Evolutionary conservation across 2,113 vertebrate species (phyloP).

Genomic region (Lipotes vexillifer): DNA sequence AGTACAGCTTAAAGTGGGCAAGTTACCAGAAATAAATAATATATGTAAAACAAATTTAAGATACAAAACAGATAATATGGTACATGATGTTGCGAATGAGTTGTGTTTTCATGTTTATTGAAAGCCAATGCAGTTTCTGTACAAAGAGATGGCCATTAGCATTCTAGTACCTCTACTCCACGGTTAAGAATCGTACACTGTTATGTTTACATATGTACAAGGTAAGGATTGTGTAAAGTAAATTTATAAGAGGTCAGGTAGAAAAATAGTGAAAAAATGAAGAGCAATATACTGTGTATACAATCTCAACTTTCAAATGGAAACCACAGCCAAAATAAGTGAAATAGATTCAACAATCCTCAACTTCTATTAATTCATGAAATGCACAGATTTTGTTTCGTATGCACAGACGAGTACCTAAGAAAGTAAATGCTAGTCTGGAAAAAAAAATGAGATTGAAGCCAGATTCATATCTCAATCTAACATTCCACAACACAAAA

Average conservation of each 20-base stretch:
- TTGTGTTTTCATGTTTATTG: slow-evolving; percentile 64
- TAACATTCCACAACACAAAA: slow-evolving; percentile 22
- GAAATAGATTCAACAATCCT: slow-evolving; percentile 27
- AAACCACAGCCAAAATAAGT: slow-evolving; percentile 71
- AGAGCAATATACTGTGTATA: slow-evolving; percentile 59
- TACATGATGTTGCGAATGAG: slow-evolving; percentile 68
- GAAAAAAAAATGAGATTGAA: slow-evolving; percentile 1
- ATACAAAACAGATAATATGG: slow-evolving; percentile 78
- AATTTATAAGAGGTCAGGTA: slow-evolving; percentile 78
- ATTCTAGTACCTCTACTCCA: slow-evolving; percentile 88
- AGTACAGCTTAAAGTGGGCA: slow-evolving; percentile 82
- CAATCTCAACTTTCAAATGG: slow-evolving; percentile 48
- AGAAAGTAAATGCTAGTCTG: neutral
- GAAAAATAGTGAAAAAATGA: slow-evolving; percentile 75
- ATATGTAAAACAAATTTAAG: slow-evolving; percentile 84
- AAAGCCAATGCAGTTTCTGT: slow-evolving; percentile 77
- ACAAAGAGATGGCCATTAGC: slow-evolving; percentile 92
- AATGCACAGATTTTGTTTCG: slow-evolving; percentile 4
- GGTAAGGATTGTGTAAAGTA: slow-evolving; percentile 81
- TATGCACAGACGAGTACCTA: slow-evolving; percentile 24
- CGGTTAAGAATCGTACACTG: slow-evolving; percentile 87
- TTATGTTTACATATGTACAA: slow-evolving; percentile 97
- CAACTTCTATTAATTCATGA: slow-evolving; percentile 35
- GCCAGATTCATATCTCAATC: neutral
- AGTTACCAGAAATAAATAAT: slow-evolving; percentile 98